These are phyloP conservation scores for Trypoxylus dichotomus DNA, from an alignment of 1,140 invertebrate species.

Conservation along the genomic window DNA sequence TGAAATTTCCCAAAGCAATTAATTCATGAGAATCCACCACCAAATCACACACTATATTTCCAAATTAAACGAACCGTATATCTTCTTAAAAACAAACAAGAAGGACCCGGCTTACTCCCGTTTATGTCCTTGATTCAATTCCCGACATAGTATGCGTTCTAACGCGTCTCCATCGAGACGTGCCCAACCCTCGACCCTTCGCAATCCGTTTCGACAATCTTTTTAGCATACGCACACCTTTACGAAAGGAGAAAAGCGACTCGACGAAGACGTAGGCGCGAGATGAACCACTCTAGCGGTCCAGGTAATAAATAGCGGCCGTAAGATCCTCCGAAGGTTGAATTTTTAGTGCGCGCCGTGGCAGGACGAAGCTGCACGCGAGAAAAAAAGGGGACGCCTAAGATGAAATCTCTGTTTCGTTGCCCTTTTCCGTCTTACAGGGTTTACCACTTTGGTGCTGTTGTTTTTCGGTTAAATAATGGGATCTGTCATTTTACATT, in stretches of 20 bases:
- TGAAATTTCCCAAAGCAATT: too few relatives aligned
- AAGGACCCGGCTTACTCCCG: too few relatives aligned
- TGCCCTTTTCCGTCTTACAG: neutral
- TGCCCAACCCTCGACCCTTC: neutral
- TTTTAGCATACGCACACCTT: neutral
- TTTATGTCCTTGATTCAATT: neutral
- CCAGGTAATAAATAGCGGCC: constrained; percentile 10
- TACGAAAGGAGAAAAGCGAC: neutral
- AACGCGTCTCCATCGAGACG: neutral
- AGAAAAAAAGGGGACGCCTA: neutral
- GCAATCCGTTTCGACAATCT: neutral
- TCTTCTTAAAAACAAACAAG: too few relatives aligned
- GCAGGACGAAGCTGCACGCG: neutral
- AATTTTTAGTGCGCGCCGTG: neutral
- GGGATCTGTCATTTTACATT: constrained; percentile 1
- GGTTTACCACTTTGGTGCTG: neutral
- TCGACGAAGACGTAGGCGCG: neutral
- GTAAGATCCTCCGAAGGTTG: neutral
- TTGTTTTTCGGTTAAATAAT: constrained; percentile 7
- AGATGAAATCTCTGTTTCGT: neutral
- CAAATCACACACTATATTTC: too few relatives aligned
- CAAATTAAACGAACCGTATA: too few relatives aligned
- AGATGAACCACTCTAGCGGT: neutral
- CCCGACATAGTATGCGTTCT: neutral
- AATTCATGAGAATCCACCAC: too few relatives aligned